Evolutionary conservation across 2,113 vertebrate species (phyloP).

Genomic region (Leucosticte australis): DNA sequence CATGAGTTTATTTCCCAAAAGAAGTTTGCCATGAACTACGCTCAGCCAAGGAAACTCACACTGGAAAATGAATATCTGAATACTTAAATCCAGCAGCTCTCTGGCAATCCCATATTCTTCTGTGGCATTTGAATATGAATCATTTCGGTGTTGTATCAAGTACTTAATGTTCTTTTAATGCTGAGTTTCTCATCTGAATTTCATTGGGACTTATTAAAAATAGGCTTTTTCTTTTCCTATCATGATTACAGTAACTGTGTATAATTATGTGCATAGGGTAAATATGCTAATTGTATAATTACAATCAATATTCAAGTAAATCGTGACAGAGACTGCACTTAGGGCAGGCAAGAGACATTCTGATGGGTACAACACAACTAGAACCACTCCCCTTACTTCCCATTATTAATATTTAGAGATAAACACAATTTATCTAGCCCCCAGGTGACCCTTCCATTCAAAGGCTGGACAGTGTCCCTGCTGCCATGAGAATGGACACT

Average conservation of each 20-base stretch:
- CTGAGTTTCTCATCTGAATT: conserved; percentile 33
- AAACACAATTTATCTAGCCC: not conserved
- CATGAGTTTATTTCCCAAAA: not conserved
- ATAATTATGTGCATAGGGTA: conserved; percentile 50
- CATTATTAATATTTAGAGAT: not conserved
- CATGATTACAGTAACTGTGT: conserved; percentile 41
- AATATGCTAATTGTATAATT: conserved; percentile 63
- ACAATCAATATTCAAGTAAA: not conserved
- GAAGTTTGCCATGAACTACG: not conserved
- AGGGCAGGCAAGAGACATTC: not conserved
- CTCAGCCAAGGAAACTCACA: not conserved
- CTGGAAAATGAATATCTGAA: not conserved
- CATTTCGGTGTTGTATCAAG: not conserved
- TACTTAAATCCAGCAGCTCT: not conserved
- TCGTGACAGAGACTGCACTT: not conserved
- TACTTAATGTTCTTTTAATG: conserved; percentile 16
- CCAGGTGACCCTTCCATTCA: not conserved
- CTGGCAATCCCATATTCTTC: not conserved
- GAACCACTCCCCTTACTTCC: not conserved
- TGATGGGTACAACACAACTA: not conserved
- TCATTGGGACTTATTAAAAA: conserved; percentile 37
- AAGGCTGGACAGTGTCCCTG: not conserved
- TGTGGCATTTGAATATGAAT: not conserved
- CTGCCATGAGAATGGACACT: not conserved
- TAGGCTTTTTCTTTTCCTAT: conserved; percentile 3